Evolutionary conservation across 2,888 invertebrate genomes (phyloP).

Genomic region (Eupithecia centaureata): DNA sequence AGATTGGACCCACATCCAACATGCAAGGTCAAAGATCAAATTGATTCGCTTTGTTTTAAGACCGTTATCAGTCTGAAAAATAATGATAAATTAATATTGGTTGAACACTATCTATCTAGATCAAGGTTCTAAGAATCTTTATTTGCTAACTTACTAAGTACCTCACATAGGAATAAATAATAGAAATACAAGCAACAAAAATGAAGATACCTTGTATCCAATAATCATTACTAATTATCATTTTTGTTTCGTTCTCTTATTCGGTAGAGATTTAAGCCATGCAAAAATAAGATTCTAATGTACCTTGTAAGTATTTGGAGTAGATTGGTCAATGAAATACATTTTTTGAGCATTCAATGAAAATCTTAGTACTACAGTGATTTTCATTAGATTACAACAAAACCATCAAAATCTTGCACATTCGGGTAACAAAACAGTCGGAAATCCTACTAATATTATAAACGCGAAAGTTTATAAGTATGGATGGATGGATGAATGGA

Average conservation of each 20-base stretch:
- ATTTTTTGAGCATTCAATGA: too few species aligned
- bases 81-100: not conserved
- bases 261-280: not conserved
- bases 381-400: too few species aligned
- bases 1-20: constrained; percentile 19
- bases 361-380: too few species aligned
- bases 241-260: not conserved
- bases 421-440: too few species aligned
- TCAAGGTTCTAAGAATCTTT: not conserved
- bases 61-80: not conserved
- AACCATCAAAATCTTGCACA: too few species aligned
- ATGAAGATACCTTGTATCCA: too few species aligned
- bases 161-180: too few species aligned
- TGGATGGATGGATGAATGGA: too few species aligned
- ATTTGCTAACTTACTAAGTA: not conserved
- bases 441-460: too few species aligned
- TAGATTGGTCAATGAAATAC: too few species aligned
- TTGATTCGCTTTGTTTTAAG: not conserved
- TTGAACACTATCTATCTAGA: not conserved
- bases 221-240: not conserved
- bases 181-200: not conserved
- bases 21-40: constrained; percentile 26
- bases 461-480: too few species aligned
- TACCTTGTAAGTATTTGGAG: too few species aligned
- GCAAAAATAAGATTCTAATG: not conserved